phyloP scores from a whole-genome alignment of 2,888 invertebrate genomes.

The Halocaridina rubra region DNA sequence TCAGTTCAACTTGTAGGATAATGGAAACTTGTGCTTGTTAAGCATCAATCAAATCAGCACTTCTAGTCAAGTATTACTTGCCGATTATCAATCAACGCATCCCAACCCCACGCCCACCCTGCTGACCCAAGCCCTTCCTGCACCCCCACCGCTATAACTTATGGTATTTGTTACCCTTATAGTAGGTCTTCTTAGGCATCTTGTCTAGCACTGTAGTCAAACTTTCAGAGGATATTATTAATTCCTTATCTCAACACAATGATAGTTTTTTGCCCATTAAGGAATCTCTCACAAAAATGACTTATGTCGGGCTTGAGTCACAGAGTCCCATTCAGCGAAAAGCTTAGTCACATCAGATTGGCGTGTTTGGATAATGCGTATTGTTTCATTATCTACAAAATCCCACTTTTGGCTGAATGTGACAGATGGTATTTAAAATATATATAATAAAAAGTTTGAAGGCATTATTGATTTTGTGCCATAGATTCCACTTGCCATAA shows the following conservation, averaged over 20 bases:
- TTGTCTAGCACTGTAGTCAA: constrained; percentile 38
- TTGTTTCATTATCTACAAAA: not conserved
- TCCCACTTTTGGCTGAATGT: constrained; percentile 30
- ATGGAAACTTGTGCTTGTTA: not conserved
- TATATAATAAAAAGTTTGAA: not conserved
- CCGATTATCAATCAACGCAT: not conserved
- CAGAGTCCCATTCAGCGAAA: constrained; percentile 27
- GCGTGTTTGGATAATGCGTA: not conserved
- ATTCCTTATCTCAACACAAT: constrained; percentile 35
- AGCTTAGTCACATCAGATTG: not conserved
- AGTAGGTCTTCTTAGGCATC: constrained; percentile 39
- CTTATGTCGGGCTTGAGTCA: constrained; percentile 9
- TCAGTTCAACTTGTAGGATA: not conserved
- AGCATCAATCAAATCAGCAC: not conserved
- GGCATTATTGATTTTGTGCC: constrained; percentile 13
- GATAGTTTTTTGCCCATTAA: constrained; percentile 17
- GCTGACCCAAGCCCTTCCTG: constrained; percentile 3
- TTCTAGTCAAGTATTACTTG: not conserved
- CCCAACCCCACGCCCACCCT: not conserved
- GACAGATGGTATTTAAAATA: not conserved
- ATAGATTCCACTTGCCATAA: not conserved
- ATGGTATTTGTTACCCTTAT: constrained; percentile 36
- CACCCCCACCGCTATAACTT: constrained; percentile 34
- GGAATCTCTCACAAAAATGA: constrained; percentile 15
- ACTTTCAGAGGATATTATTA: constrained; percentile 9